A percentile compares a stretch with the other conserved stretches of the same genome.
These are phyloP conservation scores for Colaptes auratus DNA, from an alignment of 2,113 vertebrate species.

Conservation along the genomic window DNA sequence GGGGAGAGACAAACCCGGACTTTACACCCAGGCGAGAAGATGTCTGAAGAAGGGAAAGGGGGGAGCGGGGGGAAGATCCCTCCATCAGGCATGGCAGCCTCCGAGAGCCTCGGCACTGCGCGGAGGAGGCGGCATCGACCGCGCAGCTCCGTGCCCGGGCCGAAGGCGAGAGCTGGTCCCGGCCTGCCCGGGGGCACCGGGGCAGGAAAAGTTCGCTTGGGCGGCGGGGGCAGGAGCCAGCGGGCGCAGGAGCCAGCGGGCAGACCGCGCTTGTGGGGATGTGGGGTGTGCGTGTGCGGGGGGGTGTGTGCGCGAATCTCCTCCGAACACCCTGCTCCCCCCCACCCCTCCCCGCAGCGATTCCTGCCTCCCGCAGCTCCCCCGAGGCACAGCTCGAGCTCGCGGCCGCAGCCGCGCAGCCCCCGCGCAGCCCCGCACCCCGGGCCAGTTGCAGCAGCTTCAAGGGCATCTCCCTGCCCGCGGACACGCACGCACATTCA, in stretches of 20 bases:
- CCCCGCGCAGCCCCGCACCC: neutral
- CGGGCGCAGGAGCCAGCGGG: too few relatives aligned
- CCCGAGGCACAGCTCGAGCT: neutral
- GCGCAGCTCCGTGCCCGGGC: neutral
- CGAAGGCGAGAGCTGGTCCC: neutral
- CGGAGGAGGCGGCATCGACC: neutral
- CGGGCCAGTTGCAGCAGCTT: neutral
- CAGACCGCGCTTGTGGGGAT: neutral
- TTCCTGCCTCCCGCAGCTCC: neutral
- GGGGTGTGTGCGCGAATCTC: neutral
- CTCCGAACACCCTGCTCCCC: neutral
- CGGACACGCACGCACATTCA: neutral
- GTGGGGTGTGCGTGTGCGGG: neutral
- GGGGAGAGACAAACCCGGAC: neutral
- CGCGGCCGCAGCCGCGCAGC: neutral
- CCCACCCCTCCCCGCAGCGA: neutral
- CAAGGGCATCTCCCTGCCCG: neutral
- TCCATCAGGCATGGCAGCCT: neutral
- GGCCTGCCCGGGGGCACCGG: neutral
- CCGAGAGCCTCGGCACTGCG: neutral
- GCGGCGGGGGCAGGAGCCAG: neutral
- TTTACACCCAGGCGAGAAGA: conserved; percentile 29
- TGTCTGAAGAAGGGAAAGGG: neutral
- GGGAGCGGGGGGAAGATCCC: too few relatives aligned
- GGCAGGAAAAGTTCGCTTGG: conserved; percentile 47